Conservation (phyloP, 2,888 invertebrate species). For the Oegoconia quadripuncta region DNA sequence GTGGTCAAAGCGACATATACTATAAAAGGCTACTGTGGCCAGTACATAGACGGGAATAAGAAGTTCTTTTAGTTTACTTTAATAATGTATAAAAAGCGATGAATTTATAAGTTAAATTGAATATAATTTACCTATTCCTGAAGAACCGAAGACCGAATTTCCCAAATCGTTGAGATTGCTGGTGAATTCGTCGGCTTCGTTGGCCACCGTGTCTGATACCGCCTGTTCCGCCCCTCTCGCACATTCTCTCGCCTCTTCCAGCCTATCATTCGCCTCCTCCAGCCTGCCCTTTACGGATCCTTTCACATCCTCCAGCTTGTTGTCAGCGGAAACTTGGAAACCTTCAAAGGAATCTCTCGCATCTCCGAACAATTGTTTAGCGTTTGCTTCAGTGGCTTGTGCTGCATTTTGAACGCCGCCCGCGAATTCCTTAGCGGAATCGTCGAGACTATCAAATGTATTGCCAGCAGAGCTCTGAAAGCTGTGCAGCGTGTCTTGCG, state of each 20-base stretch:
- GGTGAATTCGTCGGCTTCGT: conserved; percentile 63
- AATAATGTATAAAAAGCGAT: too few relatives aligned
- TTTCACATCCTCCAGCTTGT: conserved; percentile 63
- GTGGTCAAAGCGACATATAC: too few relatives aligned
- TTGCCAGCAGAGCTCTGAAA: conserved; percentile 73
- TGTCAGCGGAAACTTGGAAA: conserved; percentile 68
- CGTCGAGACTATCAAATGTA: conserved; percentile 69
- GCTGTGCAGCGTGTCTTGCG: conserved; percentile 67
- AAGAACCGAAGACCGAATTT: conserved; percentile 66
- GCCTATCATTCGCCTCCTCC: conserved; percentile 44
- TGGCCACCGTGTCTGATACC: conserved; percentile 40
- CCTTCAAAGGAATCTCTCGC: conserved; percentile 61
- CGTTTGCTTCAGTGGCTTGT: conserved; percentile 40
- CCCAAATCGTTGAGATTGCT: conserved; percentile 69
- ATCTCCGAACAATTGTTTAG: conserved; percentile 59
- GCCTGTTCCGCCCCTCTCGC: conserved; percentile 38
- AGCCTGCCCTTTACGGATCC: conserved; percentile 43
- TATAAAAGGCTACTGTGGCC: too few relatives aligned
- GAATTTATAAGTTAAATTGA: conserved; percentile 1
- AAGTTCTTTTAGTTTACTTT: too few relatives aligned
- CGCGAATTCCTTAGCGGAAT: conserved; percentile 55
- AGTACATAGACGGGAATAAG: too few relatives aligned
- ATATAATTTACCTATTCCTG: conserved; percentile 62
- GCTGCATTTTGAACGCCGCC: conserved; percentile 42
- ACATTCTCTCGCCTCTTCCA: conserved; percentile 41